phyloP scores from a whole-genome alignment of 2,113 vertebrate species.

The Myotis brandtii region DNA sequence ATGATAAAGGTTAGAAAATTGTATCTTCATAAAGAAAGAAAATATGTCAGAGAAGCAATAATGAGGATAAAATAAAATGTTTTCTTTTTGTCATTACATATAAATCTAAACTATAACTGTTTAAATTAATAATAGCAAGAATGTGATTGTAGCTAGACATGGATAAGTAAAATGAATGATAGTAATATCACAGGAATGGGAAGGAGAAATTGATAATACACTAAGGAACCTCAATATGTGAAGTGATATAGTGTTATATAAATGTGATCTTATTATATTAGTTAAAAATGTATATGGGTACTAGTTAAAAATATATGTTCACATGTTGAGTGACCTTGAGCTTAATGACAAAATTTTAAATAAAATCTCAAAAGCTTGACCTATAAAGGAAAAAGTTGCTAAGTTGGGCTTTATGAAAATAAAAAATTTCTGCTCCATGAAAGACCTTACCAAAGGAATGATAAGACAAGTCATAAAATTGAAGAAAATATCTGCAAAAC shows the following conservation, averaged over 20 bases:
- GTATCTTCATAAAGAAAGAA: background rate
- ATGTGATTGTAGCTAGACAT: background rate
- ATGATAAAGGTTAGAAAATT: background rate
- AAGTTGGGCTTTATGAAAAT: background rate
- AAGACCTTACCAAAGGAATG: background rate
- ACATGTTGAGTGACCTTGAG: background rate
- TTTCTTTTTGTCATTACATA: background rate
- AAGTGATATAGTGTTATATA: background rate
- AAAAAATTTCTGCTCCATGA: background rate
- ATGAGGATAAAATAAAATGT: background rate
- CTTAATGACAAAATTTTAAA: background rate
- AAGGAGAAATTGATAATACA: background rate
- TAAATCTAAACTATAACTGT: background rate
- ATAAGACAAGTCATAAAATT: background rate
- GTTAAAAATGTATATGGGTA: background rate
- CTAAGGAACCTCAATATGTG: background rate
- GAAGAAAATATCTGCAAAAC: background rate
- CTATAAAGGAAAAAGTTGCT: background rate
- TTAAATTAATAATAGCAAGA: background rate
- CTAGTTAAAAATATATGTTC: background rate
- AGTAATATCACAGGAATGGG: too few relatives aligned
- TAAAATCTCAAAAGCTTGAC: background rate
- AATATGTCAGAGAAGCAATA: background rate
- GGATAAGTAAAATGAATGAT: background rate
- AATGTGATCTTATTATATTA: background rate